Base-by-base conservation (phyloP, 1,140 invertebrate genomes). In the Papilio machaon region DNA sequence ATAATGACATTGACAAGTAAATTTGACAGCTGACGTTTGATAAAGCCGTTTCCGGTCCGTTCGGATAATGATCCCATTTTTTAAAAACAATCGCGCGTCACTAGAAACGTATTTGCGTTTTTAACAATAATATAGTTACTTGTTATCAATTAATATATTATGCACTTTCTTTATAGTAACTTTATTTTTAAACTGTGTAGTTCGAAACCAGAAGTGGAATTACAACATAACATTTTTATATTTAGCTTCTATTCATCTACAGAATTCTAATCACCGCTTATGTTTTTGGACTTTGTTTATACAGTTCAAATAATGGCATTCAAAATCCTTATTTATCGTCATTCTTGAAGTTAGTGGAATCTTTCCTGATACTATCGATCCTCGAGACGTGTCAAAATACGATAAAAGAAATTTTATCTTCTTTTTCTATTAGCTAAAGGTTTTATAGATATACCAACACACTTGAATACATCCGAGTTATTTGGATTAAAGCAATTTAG, bases 1-100 rank as follows among this genome's bases (percentile, higher is more conserved):
- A 58, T 64, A 64, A 64, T 30, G 60, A 64, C 13, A 35, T 35
- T 70, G 64, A 70, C 30, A 70, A 13, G 19, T 30, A 30, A 64
- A 35, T 70, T 70, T 70, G 64, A 70, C 75, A 60, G 17, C 23
- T 78, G 52, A 78, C 75, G 35, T 78, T 78, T 78, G 52, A 60
- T 52, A 78, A 5, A 58, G 52, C 75, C 35, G 35, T 38, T 60
- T 78, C 75, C 75, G 52, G 52, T 60, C 75, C 75, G 74, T 76
- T 70, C 64, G 15, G 64, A 76, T 49, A 54, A 19, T 54, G 49
- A 58, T 76, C 19, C 74, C 30, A 1, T 38, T n/a, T n/a, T 58
- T 78, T 52, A 58, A n/a, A 15, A 43, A 35, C 35, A 78, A 60
- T 78, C 74, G 46, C 49, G 13, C 23, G 54, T 78, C 52, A 78